Percentiles rank a stretch among this genome's conserved stretches.
Conservation (phyloP, 1,140 invertebrate genomes). For the Rhagoletis pomonella region DNA sequence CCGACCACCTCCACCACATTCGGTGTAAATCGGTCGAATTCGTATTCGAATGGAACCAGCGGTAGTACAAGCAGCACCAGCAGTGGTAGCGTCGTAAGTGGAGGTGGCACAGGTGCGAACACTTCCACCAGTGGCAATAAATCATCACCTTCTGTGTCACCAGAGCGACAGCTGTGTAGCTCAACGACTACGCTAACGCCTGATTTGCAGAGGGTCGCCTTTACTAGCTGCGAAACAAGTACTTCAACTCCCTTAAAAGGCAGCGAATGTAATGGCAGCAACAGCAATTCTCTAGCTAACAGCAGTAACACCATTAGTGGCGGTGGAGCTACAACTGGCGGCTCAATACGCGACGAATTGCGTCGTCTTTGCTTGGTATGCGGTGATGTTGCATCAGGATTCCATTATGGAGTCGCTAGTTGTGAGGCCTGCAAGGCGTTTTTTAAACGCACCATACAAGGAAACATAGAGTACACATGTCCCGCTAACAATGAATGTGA, state of each 20-base stretch:
- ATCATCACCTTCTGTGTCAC: constrained; percentile 79
- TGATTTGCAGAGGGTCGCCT: constrained; percentile 77
- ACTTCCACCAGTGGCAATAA: constrained; percentile 59
- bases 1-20: constrained; percentile 62
- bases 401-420: constrained; percentile 98
- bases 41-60: constrained; percentile 52
- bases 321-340: constrained; percentile 55
- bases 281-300: background rate
- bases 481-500: constrained; percentile 98
- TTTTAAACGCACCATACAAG: constrained; percentile 98
- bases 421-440: constrained; percentile 99
- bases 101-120: background rate
- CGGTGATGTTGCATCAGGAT: constrained; percentile 97
- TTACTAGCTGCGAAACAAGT: constrained; percentile 59
- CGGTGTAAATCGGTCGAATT: constrained; percentile 59
- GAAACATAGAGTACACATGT: constrained; percentile 99
- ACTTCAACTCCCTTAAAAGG: constrained; percentile 68
- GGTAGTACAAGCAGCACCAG: constrained; percentile 46
- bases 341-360: constrained; percentile 68
- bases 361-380: constrained; percentile 93
- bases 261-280: constrained; percentile 20
- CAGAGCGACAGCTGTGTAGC: constrained; percentile 86
- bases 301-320: constrained; percentile 54
- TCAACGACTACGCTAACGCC: constrained; percentile 86
- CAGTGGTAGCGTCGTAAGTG: constrained; percentile 39